phyloP scores from a whole-genome alignment of 2,113 vertebrate genomes.

The Asarcornis scutulata region DNA sequence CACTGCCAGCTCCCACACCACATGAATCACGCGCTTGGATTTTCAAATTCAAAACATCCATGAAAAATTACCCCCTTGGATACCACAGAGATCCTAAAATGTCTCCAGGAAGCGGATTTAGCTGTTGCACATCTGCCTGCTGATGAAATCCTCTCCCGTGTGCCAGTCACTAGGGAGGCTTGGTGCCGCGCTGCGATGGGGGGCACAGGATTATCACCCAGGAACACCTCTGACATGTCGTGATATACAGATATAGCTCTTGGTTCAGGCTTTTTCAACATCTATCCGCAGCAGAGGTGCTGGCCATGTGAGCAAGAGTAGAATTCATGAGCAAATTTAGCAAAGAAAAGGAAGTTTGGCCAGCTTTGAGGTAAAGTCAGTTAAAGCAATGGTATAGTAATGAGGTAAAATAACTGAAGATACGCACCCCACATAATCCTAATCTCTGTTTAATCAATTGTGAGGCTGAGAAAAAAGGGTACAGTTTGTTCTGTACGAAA shows the following conservation, averaged over 20 bases:
- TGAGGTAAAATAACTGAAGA: conserved; percentile 39
- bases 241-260: background rate
- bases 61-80: conserved; percentile 15
- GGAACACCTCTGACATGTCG: background rate
- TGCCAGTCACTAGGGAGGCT: background rate
- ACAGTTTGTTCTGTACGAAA: background rate
- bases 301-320: background rate
- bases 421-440: background rate
- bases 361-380: conserved; percentile 56
- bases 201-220: background rate
- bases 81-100: conserved; percentile 10
- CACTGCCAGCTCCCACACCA: conserved; percentile 29
- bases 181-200: background rate
- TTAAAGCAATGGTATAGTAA: conserved; percentile 6
- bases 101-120: background rate
- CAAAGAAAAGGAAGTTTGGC: conserved; percentile 49
- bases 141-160: background rate
- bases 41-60: background rate
- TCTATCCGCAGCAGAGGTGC: background rate
- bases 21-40: background rate
- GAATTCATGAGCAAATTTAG: background rate
- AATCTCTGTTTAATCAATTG: conserved; percentile 11
- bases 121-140: background rate
- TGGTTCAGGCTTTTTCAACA: background rate
- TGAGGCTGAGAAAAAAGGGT: background rate